Conservation (phyloP, 2,797 vertebrate species). For the Hybognathus amarus region DNA sequence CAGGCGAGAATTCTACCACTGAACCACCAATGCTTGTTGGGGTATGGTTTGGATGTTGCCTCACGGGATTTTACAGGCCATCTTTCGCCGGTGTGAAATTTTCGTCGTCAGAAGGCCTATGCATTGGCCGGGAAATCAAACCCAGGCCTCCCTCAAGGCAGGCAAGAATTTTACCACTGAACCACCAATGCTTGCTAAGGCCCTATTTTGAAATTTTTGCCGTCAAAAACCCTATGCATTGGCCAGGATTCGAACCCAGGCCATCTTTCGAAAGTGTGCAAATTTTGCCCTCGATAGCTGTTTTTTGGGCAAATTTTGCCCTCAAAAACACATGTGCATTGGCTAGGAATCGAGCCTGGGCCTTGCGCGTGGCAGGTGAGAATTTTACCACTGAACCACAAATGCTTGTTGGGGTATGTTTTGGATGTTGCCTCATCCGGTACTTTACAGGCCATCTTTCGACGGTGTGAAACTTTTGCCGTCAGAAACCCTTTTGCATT, state of each 20-base stretch:
- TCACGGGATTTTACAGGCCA: no score
- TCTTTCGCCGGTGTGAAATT: no score
- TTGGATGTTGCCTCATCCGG: no score
- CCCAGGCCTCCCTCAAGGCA: slow-evolving; percentile 63
- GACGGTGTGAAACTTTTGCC: accelerated
- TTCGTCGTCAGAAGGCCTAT: slow-evolving; percentile 1
- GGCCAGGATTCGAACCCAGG: no score
- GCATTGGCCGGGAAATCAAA: slow-evolving; percentile 66
- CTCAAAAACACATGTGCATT: accelerated
- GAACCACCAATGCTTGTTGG: slow-evolving; percentile 61
- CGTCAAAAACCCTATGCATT: no score
- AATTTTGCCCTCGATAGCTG: no score
- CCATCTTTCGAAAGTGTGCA: accelerated
- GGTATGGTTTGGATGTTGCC: no score
- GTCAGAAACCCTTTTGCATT: no score
- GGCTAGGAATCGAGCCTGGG: slow-evolving; percentile 64
- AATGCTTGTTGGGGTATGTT: slow-evolving; percentile 5
- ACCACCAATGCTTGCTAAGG: slow-evolving; percentile 53
- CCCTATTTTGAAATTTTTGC: no score
- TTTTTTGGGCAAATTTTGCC: no score
- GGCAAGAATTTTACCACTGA: slow-evolving; percentile 61
- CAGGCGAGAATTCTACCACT: slow-evolving; percentile 62
- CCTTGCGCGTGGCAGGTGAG: slow-evolving; percentile 62
- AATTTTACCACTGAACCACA: slow-evolving; percentile 62
- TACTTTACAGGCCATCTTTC: background rate